Base-by-base conservation (phyloP, 2,888 invertebrate genomes). In the Xanthia icteritia region DNA sequence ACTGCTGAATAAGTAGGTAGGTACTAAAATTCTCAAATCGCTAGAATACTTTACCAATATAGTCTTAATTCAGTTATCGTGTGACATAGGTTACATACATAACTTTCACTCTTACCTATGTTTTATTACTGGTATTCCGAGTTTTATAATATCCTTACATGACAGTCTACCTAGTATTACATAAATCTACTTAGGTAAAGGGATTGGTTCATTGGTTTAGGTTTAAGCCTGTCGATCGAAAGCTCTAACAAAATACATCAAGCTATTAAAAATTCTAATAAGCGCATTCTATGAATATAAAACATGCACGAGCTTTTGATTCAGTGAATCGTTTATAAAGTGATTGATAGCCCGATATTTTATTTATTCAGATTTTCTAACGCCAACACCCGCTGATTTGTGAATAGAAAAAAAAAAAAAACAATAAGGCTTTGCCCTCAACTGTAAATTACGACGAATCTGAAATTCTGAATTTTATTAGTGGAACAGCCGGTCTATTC, bases 291-390 rank as follows among this genome's bases (percentile, higher is more conserved):
- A 67, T 70, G 56, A 51, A 80, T 78, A 72, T 69, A 48, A 68
- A 81, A 68, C n/a, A 64, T 65, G 27, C 63, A 63, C 23, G 66
- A 56, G 65, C 61, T 71, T 65, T 70, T 61, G 51, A 27, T 72
- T 70, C 76, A 81, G 42, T 58, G 70, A 66, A 70, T 67, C 48
- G 27, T 68, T 79, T 65, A 68, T 45, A 17, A 76, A 63, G 39
- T 83, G 80, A 82, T 65, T 69, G 64, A 83, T 79, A 64, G 31
- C 13, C n/a, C 11, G 5, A 73, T 42, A 45, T 54, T 56, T 74
- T 64, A 56, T 68, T 72, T 79, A 73, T 68, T 78, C 31, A 5
- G 9, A 48, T 68, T 64, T 56, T 83, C 27, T 68, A 51, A 67
- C n/a, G 36, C 17, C 3, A 51, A 45, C 31, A 36, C 27, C 0